A percentile compares a stretch with the other conserved stretches of the same genome.
These are phyloP conservation scores for Hyperopisus bebe DNA, from an alignment of 2,113 vertebrate genomes.

Conservation along the genomic window DNA sequence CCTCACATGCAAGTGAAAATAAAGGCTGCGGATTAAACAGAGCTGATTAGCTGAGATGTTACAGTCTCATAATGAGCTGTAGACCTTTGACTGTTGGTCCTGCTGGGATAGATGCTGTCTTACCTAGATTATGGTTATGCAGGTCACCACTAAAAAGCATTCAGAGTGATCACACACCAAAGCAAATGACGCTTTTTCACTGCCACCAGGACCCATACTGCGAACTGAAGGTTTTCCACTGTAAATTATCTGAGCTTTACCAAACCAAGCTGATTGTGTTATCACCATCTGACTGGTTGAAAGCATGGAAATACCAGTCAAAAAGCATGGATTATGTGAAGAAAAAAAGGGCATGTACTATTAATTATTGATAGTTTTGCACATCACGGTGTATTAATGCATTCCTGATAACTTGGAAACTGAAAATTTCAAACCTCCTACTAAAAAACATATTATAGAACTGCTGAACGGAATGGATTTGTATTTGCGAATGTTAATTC, in stretches of 20 bases:
- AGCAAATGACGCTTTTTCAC: neutral
- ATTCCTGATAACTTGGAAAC: neutral
- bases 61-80: neutral
- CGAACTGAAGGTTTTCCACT: too few species aligned
- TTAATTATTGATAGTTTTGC: neutral
- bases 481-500: too few species aligned
- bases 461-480: too few species aligned
- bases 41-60: neutral
- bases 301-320: neutral
- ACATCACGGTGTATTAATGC: neutral
- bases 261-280: neutral
- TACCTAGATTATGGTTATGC: neutral
- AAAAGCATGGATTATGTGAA: neutral
- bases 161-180: neutral
- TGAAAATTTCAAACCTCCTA: too few species aligned
- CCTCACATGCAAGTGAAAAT: neutral
- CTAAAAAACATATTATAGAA: too few species aligned
- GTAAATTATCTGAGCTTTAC: neutral
- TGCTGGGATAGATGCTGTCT: neutral
- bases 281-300: neutral
- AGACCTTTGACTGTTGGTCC: neutral
- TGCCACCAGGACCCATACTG: neutral
- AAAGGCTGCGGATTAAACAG: neutral
- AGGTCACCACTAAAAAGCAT: neutral
- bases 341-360: neutral